Conservation (phyloP, 2,113 vertebrate genomes). For the Perccottus glenii region DNA sequence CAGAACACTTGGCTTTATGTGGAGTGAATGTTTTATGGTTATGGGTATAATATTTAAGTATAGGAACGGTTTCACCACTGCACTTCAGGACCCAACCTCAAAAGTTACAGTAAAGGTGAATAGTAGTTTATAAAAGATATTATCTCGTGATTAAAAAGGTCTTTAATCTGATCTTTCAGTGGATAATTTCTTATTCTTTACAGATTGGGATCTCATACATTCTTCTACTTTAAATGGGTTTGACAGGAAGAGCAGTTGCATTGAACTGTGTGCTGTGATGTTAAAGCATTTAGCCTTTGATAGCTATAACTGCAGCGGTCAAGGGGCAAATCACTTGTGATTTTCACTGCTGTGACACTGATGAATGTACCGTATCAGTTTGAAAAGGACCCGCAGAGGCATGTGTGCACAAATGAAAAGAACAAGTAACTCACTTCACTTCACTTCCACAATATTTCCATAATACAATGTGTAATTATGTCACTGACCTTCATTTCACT, state of each 20-base stretch:
- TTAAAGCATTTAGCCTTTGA: constrained; percentile 61
- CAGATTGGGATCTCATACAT: background rate
- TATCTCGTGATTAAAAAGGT: constrained; percentile 25
- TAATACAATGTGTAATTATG: too few species aligned
- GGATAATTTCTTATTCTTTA: background rate
- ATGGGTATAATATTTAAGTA: constrained; percentile 74
- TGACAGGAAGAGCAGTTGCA: background rate
- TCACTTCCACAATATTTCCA: background rate
- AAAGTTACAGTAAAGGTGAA: constrained; percentile 60
- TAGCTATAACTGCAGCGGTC: constrained; percentile 51
- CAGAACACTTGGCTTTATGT: constrained; percentile 73
- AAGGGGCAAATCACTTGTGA: constrained; percentile 66
- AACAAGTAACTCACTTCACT: background rate
- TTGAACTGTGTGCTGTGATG: constrained; percentile 39
- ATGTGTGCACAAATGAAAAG: constrained; percentile 1
- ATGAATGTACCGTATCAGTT: constrained; percentile 29
- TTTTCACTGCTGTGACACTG: constrained; percentile 55
- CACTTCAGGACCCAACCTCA: constrained; percentile 41
- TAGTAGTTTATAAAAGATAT: constrained; percentile 13
- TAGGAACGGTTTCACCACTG: constrained; percentile 63
- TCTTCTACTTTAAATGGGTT: background rate
- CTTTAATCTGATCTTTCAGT: background rate
- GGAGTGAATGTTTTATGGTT: constrained; percentile 78
- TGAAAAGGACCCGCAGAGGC: too few species aligned
- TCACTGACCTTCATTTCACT: too few species aligned